phyloP scores from a whole-genome alignment of 1,140 invertebrate species.

The Monochamus saltuarius region DNA sequence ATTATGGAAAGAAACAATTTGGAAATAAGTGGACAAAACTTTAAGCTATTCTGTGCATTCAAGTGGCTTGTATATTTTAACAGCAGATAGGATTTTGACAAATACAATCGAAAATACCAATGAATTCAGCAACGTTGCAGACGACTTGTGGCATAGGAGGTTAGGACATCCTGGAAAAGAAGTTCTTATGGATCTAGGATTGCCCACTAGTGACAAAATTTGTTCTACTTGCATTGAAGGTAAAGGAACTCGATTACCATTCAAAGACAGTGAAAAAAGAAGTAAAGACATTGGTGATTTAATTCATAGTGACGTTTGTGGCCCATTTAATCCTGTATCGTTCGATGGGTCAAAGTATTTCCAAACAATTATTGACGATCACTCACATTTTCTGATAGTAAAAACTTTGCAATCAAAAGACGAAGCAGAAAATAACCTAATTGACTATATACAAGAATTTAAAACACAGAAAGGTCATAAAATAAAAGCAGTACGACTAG shows the following conservation, averaged over 20 bases:
- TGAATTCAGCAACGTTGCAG: slow-evolving; percentile 1
- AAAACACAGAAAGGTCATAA: slow-evolving; percentile 29
- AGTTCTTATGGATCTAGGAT: slow-evolving; percentile 15
- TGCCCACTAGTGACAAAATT: slow-evolving; percentile 13
- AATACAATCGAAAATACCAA: neutral
- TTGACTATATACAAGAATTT: slow-evolving; percentile 16
- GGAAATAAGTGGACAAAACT: slow-evolving; percentile 48
- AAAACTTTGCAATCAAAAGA: slow-evolving; percentile 45
- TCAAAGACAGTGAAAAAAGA: slow-evolving; percentile 24
- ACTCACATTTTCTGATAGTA: slow-evolving; percentile 42
- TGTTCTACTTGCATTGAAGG: slow-evolving; percentile 38
- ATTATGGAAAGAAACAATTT: slow-evolving; percentile 25
- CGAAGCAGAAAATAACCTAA: slow-evolving; percentile 21
- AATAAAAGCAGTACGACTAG: slow-evolving; percentile 36
- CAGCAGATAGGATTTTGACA: slow-evolving; percentile 29
- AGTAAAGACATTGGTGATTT: slow-evolving; percentile 31
- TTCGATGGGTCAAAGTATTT: slow-evolving; percentile 44
- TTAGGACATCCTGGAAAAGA: slow-evolving; percentile 27
- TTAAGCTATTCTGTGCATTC: slow-evolving; percentile 50
- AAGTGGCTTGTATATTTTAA: slow-evolving; percentile 43
- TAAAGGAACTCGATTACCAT: slow-evolving; percentile 35
- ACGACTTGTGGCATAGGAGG: slow-evolving; percentile 29
- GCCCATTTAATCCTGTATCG: slow-evolving; percentile 41
- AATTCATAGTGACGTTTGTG: slow-evolving; percentile 46
- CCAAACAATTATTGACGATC: slow-evolving; percentile 50